Base-by-base conservation (phyloP, 2,888 invertebrate species). In the Pomacea canaliculata region DNA sequence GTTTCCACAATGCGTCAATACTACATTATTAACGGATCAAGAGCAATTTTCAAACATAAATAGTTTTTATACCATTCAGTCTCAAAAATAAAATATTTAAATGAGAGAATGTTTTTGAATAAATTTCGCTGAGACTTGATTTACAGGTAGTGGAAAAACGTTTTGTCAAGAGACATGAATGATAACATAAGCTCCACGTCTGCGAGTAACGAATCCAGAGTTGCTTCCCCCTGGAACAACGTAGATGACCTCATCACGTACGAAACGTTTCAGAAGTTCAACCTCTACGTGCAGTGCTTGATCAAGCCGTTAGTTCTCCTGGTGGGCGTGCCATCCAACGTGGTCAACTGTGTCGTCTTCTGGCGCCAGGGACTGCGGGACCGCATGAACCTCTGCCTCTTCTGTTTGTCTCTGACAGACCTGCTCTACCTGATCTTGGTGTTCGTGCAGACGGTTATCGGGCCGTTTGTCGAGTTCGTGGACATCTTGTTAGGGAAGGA, bases 331-430 rank as follows among this genome's bases (percentile, higher is more conserved):
- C 71, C 71, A 12, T 27, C 60, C 49, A 71, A 71, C 65, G 12
- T 63, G 16, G 18, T 71, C 49, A 71, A 60, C 62, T 62, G 63
- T 49, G 13, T 62, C 16, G 71, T 71, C 23, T 71, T 71, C 65
- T 71, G 62, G 63, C 37, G 65, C 48, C 71, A 65, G 49, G 71
- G 71, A 2, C 51, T 56, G 12, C 4, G 51, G 16, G 51, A 56
- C 51, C 51, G 51, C 51, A 56, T 56, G 51, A 56, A 56, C 51
- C 51, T 56, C 51, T 56, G 51, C 51, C 51, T 56, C 16, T 56
- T 56, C 51, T 56, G 46, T 16, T 46, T 71, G 71, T 59, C 71
- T 12, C 46, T 71, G 8, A 62, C 62, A 5, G 71, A 71, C 71
- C 13, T 71, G 59, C 27, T 27, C 3, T 71, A 71, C 19, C 71